Evolutionary conservation across 2,797 vertebrate genomes (phyloP).

Genomic region (Microctenopoma stevenorrisi): DNA sequence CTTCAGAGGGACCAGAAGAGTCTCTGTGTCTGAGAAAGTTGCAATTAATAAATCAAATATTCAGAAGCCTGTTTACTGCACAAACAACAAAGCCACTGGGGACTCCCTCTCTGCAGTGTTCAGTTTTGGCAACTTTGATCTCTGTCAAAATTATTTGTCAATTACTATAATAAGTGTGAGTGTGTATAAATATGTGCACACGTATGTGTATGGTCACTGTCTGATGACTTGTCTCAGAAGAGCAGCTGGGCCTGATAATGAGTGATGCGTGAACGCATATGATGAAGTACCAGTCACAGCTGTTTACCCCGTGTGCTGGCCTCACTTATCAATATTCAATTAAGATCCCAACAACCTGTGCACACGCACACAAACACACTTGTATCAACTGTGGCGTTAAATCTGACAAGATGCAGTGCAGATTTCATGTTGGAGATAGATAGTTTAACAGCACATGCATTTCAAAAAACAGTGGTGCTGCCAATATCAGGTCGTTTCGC

Average conservation of each 20-base stretch:
- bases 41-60: constrained; percentile 30
- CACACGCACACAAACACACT: constrained; percentile 2
- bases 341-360: constrained; percentile 44
- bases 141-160: constrained; percentile 54
- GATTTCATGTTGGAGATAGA: not conserved
- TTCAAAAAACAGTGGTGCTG: no score
- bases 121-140: constrained; percentile 56
- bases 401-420: not conserved
- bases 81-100: constrained; percentile 35
- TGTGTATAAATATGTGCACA: constrained; percentile 9
- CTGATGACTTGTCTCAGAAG: constrained; percentile 64
- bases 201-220: constrained; percentile 44
- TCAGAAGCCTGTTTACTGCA: constrained; percentile 27
- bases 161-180: constrained; percentile 44
- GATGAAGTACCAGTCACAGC: constrained; percentile 81
- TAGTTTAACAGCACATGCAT: not conserved
- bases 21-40: constrained; percentile 10
- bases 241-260: constrained; percentile 81
- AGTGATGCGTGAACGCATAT: constrained; percentile 73
- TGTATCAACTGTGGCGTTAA: not conserved
- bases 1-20: constrained; percentile 15
- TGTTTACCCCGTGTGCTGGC: constrained; percentile 68
- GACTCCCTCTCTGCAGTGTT: constrained; percentile 26
- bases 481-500: no score
- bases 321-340: constrained; percentile 81